phyloP scores from a whole-genome alignment of 2,888 invertebrate genomes.

The Synanthedon formicaeformis region DNA sequence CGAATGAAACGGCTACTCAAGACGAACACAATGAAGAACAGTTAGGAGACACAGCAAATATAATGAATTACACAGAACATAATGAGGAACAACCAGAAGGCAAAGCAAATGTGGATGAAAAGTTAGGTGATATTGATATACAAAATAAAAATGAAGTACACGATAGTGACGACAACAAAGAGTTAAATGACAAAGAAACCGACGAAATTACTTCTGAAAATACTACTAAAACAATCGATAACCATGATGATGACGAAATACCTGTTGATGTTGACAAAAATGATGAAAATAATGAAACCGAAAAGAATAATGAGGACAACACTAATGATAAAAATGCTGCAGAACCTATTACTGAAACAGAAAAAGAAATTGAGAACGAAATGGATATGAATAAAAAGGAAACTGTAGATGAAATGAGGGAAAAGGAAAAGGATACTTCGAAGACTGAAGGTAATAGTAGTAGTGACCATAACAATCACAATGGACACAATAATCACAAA shows the following conservation, averaged over 20 bases:
- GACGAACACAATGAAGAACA: not conserved
- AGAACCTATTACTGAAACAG: slow-evolving; percentile 6
- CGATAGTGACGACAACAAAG: slow-evolving; percentile 4
- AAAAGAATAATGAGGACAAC: slow-evolving; percentile 4
- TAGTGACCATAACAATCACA: slow-evolving; percentile 12
- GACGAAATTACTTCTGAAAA: slow-evolving; percentile 3
- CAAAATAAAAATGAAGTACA: slow-evolving; percentile 5
- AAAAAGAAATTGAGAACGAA: slow-evolving; percentile 8
- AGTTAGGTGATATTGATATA: slow-evolving; percentile 9
- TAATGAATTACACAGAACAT: slow-evolving; percentile 3
- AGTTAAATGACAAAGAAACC: too few relatives aligned
- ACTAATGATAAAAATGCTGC: slow-evolving; percentile 3
- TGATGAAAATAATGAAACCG: slow-evolving; percentile 12
- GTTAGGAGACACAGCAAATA: slow-evolving; percentile 3
- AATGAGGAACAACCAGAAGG: slow-evolving; percentile 7
- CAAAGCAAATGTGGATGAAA: slow-evolving; percentile 10
- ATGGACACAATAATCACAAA: slow-evolving; percentile 19
- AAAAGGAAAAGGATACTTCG: slow-evolving; percentile 9
- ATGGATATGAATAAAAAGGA: slow-evolving; percentile 16
- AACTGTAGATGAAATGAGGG: slow-evolving; percentile 13
- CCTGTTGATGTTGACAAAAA: slow-evolving; percentile 8
- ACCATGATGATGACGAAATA: slow-evolving; percentile 12
- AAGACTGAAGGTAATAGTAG: slow-evolving; percentile 13
- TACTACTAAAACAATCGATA: slow-evolving; percentile 3
- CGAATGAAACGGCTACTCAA: not conserved